Evolutionary conservation across 2,797 vertebrate species (phyloP).

Genomic region (Morus bassanus): DNA sequence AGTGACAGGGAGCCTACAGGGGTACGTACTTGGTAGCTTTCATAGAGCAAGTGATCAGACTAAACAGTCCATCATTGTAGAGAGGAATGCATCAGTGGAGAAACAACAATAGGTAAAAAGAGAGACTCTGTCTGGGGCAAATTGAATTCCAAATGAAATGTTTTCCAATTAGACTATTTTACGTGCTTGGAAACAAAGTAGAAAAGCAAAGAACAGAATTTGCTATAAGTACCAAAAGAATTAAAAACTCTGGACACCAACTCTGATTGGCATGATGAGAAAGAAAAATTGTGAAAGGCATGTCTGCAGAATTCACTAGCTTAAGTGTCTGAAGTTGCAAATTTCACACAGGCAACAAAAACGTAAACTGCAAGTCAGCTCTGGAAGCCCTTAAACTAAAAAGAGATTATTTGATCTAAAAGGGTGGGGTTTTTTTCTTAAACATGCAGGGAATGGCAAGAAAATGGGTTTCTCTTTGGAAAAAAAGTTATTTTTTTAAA

Average conservation of each 20-base stretch:
- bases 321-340: background rate
- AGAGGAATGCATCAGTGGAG: background rate
- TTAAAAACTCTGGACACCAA: background rate
- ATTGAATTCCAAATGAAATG: background rate
- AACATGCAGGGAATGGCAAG: background rate
- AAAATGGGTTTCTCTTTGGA: background rate
- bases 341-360: accelerated
- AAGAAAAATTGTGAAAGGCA: background rate
- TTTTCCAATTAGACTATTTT: background rate
- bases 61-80: background rate
- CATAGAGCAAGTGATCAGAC: background rate
- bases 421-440: background rate
- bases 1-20: background rate
- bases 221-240: background rate
- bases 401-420: background rate
- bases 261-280: background rate
- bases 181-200: background rate
- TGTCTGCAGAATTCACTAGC: background rate
- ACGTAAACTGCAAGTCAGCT: background rate
- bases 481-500: background rate
- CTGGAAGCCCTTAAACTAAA: background rate
- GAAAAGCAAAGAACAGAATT: background rate
- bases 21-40: background rate
- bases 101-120: background rate
- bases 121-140: background rate